These are phyloP conservation scores for Condylostylus longicornis DNA, from an alignment of 1,140 invertebrate species.

Conservation along the genomic window DNA sequence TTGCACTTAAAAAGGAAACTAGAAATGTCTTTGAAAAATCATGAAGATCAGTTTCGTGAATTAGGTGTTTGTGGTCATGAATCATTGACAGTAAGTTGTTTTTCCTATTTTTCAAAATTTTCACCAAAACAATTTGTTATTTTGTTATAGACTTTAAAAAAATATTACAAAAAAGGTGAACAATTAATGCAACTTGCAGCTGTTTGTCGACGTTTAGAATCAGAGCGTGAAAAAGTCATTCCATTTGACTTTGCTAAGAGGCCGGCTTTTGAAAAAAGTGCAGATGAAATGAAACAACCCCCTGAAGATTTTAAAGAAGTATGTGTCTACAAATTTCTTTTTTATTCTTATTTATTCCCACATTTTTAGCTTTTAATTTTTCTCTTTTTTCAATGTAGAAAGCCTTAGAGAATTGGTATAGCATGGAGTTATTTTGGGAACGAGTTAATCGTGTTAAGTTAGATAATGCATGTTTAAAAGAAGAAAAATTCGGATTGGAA, in stretches of 20 bases:
- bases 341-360: background rate
- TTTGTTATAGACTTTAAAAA: constrained; percentile 13
- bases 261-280: background rate
- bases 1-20: constrained; percentile 16
- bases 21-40: constrained; percentile 13
- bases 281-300: background rate
- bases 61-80: constrained; percentile 23
- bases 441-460: constrained; percentile 26
- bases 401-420: constrained; percentile 5
- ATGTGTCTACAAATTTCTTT: background rate
- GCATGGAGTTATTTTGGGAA: constrained; percentile 28
- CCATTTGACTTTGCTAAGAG: constrained; percentile 33
- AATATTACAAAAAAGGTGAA: constrained; percentile 33
- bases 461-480: constrained; percentile 23
- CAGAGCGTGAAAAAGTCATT: constrained; percentile 38
- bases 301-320: constrained; percentile 7
- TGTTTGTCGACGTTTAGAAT: constrained; percentile 42
- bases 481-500: constrained; percentile 20
- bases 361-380: background rate
- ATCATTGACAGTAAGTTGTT: constrained; percentile 13
- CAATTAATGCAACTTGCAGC: constrained; percentile 35
- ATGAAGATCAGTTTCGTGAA: constrained; percentile 18
- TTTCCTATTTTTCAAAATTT: background rate
- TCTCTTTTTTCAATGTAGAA: constrained; percentile 3
- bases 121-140: background rate